Conservation (phyloP, 2,113 vertebrate species). For the Dissostichus mawsoni region DNA sequence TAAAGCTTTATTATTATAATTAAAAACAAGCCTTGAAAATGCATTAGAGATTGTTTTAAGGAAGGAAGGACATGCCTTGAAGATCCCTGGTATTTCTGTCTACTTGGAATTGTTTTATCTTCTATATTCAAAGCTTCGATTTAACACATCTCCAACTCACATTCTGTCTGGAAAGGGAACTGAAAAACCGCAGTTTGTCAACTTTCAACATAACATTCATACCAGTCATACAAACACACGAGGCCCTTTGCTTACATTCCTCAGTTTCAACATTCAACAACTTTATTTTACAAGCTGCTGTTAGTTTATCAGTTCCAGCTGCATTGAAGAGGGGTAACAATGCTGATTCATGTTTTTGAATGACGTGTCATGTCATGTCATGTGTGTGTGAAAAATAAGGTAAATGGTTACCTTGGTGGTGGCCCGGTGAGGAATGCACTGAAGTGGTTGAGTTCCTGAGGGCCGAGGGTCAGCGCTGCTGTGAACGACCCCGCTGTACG, state of each 20-base stretch:
- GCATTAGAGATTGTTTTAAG: no score
- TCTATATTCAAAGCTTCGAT: background rate
- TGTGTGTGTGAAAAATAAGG: background rate
- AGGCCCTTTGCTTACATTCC: background rate
- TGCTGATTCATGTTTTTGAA: background rate
- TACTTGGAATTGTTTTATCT: no score
- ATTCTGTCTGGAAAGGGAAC: no score
- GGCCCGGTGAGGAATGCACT: conserved; percentile 81
- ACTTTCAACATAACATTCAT: background rate
- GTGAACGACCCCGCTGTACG: conserved; percentile 47
- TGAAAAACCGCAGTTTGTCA: background rate
- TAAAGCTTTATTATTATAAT: no score
- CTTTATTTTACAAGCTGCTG: background rate
- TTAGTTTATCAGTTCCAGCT: background rate
- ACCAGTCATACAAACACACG: background rate
- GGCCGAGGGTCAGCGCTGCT: conserved; percentile 38
- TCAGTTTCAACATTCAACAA: background rate
- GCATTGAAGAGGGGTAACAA: background rate
- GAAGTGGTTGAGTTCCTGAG: conserved; percentile 79
- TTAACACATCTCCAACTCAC: background rate
- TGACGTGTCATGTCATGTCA: no score
- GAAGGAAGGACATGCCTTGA: no score
- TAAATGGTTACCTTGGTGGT: conserved; percentile 73
- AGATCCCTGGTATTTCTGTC: no score
- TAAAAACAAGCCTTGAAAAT: no score